These are phyloP conservation scores for Actinopyga echinites DNA, from an alignment of 53 echinoderm and acorn worm genomes.

Conservation along the genomic window DNA sequence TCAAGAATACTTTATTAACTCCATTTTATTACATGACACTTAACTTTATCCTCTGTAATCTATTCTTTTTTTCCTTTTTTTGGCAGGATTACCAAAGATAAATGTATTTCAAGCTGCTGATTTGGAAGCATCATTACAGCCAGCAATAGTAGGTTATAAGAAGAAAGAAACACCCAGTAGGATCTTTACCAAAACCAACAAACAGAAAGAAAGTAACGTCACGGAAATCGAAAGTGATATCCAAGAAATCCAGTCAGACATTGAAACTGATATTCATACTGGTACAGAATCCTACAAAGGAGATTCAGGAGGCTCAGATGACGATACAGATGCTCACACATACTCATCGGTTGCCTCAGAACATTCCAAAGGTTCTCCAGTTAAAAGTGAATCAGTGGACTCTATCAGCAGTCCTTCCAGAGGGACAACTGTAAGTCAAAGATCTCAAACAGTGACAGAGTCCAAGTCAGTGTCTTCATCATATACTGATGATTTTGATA, in stretches of 20 bases:
- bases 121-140: neutral
- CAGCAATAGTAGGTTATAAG: neutral
- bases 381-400: neutral
- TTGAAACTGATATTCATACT: conserved; percentile 1
- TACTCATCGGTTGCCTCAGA: conserved; percentile 9
- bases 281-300: neutral
- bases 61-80: neutral
- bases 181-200: too few species aligned
- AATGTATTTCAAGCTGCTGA: conserved; percentile 7
- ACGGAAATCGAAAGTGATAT: neutral
- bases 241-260: conserved; percentile 12
- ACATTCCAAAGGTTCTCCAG: neutral
- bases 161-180: too few species aligned
- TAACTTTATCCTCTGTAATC: too few species aligned
- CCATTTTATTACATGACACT: too few species aligned
- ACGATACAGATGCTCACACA: conserved; percentile 6
- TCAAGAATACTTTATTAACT: too few species aligned
- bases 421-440: neutral
- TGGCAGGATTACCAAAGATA: neutral
- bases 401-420: neutral
- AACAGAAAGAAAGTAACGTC: too few species aligned
- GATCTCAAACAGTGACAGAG: neutral
- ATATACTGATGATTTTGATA: conserved; percentile 24
- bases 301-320: neutral
- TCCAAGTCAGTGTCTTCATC: neutral